A percentile compares a stretch with the other conserved stretches of the same genome.
Evolutionary conservation across 2,113 vertebrate genomes (phyloP).

Genomic region (Eulacestoma nigropectus): DNA sequence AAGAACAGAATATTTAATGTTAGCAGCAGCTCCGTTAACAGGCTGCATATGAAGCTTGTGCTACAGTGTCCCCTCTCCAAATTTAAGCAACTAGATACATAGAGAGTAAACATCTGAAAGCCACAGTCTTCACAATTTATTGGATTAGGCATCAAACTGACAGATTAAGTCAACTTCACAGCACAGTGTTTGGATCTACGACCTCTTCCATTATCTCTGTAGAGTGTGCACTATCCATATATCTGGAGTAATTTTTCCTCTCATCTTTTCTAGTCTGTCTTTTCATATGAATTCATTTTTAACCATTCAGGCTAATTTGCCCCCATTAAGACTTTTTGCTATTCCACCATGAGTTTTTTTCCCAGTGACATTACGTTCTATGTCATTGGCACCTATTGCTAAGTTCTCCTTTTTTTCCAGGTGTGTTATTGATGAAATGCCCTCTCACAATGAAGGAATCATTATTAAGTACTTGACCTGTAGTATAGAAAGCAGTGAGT

Average conservation of each 20-base stretch:
- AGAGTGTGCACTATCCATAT: background rate
- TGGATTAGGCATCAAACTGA: background rate
- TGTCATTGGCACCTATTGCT: background rate
- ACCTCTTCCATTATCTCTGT: background rate
- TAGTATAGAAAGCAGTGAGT: background rate
- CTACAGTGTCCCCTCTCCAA: background rate
- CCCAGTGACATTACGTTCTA: background rate
- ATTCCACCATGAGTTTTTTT: background rate
- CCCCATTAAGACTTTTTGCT: background rate
- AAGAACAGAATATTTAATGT: conserved; percentile 4
- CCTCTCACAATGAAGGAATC: background rate
- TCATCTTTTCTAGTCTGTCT: background rate
- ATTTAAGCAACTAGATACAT: background rate
- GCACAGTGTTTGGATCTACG: background rate
- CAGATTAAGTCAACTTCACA: background rate
- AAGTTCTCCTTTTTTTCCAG: background rate
- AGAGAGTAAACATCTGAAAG: background rate
- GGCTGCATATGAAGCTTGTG: background rate
- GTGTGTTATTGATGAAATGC: background rate
- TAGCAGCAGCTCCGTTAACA: background rate
- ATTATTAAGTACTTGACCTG: background rate
- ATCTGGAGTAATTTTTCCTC: background rate
- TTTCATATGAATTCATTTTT: background rate
- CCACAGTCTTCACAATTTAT: background rate
- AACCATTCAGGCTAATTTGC: background rate